Evolutionary conservation across 2,113 vertebrate species (phyloP).

Genomic region (Capreolus pygargus): DNA sequence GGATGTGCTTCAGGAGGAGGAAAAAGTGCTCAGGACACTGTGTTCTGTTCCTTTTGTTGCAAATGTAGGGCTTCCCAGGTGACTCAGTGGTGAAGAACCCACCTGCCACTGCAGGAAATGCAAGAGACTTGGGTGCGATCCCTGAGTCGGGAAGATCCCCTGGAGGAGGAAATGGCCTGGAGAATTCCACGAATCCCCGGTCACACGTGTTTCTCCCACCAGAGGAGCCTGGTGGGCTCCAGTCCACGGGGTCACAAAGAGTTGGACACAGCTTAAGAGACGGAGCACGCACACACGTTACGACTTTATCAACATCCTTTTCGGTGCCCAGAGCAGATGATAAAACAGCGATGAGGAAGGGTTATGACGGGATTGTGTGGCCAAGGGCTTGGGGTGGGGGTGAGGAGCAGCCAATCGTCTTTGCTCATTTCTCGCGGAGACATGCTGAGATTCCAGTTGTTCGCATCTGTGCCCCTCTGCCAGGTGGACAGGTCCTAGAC

Average conservation of each 20-base stretch:
- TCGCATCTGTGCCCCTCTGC: not conserved
- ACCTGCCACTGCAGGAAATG: not conserved
- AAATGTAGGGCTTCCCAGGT: not conserved
- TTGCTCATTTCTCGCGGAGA: fast-evolving
- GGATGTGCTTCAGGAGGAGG: fast-evolving
- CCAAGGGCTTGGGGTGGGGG: not conserved
- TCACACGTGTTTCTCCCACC: not conserved
- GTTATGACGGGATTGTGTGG: not conserved
- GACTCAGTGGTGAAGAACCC: not conserved
- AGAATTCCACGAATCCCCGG: not conserved
- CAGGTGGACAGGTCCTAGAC: not conserved
- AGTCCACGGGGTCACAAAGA: not conserved
- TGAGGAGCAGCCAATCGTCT: fast-evolving
- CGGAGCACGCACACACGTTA: not conserved
- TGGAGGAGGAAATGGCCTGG: not conserved
- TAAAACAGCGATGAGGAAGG: not conserved
- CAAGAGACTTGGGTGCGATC: not conserved
- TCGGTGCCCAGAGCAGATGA: not conserved
- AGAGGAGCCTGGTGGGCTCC: not conserved
- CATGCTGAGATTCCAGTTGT: fast-evolving
- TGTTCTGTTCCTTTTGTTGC: fast-evolving
- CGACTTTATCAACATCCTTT: not conserved
- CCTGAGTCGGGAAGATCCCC: not conserved
- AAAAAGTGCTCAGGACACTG: not conserved
- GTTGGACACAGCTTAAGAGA: not conserved